Evolutionary conservation across 1,140 invertebrate species (phyloP).

Genomic region (Octopus bimaculoides): DNA sequence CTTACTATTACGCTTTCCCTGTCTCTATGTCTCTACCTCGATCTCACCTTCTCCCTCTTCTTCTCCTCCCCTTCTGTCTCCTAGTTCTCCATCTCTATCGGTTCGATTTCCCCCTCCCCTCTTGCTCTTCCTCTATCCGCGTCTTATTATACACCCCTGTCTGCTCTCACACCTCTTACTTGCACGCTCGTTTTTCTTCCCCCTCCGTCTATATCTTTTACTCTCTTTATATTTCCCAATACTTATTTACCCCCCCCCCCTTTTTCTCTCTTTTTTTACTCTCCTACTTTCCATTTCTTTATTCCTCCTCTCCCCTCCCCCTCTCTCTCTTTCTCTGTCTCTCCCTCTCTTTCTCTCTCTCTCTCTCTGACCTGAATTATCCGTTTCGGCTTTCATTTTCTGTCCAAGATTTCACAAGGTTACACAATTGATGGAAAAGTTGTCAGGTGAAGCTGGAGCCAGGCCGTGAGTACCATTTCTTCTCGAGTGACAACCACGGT

Average conservation of each 20-base stretch:
- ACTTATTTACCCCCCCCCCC: background rate
- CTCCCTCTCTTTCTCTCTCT: too few species aligned
- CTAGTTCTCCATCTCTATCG: constrained; percentile 1
- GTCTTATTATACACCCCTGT: constrained; percentile 11
- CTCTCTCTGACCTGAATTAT: too few species aligned
- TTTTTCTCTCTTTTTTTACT: constrained; percentile 5
- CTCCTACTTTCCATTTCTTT: constrained; percentile 14
- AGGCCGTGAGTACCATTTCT: too few species aligned
- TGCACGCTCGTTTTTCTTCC: constrained; percentile 14
- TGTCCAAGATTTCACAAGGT: constrained; percentile 2
- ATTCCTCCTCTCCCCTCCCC: constrained; percentile 5
- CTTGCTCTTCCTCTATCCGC: background rate
- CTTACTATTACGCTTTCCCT: background rate
- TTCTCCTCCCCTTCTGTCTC: constrained; percentile 22
- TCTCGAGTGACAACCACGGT: background rate
- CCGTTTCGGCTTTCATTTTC: too few species aligned
- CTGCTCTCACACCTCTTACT: background rate
- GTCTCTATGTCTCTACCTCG: background rate
- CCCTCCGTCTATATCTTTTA: constrained; percentile 9
- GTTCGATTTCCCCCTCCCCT: background rate
- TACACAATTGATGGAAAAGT: too few species aligned
- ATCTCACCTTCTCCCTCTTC: constrained; percentile 14
- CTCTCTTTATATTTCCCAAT: background rate
- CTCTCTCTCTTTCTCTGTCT: background rate
- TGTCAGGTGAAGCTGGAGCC: background rate